Evolutionary conservation across 1,140 invertebrate genomes (phyloP), one percentile per base, ranked within the genome.

Genomic region (Dendrolimus punctatus): DNA sequence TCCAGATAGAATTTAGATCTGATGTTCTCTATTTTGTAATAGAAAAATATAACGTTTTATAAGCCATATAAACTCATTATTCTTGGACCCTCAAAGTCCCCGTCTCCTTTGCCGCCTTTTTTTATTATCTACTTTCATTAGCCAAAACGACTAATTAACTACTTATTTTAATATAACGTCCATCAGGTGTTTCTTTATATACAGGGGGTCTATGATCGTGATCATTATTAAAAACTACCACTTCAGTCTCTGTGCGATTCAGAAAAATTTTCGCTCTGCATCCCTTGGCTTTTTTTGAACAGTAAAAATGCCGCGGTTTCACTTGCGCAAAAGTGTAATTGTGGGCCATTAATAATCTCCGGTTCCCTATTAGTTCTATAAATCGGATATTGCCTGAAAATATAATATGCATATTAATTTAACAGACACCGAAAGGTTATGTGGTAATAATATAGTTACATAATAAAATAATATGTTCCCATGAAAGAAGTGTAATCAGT

Each of bases 281-380:
- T 4, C 66, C 67, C 48, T 62, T 68, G 0, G 42, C 37, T 45
- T 70, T 76, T 37, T 66, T 69, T 5, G 73, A 76, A 48, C 73
- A 76, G 39, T 76, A 76, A 70, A 68, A 75, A 36, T 73, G 62
- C 6, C 59, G 46, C 5, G 48, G 52, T 6, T 39, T 64, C 1
- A 52, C 57, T 45, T 57, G 63, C 6, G 72, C 61, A 44, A 66
- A 75, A 0, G 70, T 73, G 9, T 62, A 75, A 0, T 66, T 62
- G 4, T 66, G 45, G 4, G 64, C 49, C 66, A 76, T 68, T 0
- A 76, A 50, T 9, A 75, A 46, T 5, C 48, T 50, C n/a, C 46
- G 53, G 8, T 46, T 56, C 7, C 39, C 38, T 4, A 8, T 40
- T 8, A 55, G 10, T 3, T 48, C 40, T 49, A 60, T 55, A 23